Evolutionary conservation across 2,888 invertebrate species (phyloP).

Genomic region (Drosophila sordidula): DNA sequence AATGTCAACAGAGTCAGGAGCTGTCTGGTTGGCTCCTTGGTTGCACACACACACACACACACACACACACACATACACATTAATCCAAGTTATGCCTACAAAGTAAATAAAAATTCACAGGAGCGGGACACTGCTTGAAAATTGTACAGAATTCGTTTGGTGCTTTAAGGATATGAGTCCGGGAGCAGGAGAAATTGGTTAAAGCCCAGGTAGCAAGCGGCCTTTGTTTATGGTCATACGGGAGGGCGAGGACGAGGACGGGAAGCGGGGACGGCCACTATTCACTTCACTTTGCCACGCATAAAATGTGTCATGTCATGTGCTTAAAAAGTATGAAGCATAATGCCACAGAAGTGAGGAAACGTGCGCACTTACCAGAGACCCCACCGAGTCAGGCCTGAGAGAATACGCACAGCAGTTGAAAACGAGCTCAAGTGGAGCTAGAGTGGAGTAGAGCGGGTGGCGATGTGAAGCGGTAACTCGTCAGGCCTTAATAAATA

Average conservation of each 20-base stretch:
- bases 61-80: constrained; percentile 5
- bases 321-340: constrained; percentile 63
- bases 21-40: constrained; percentile 35
- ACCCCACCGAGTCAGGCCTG: constrained; percentile 5
- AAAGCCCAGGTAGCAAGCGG: constrained; percentile 40
- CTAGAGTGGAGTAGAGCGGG: constrained; percentile 11
- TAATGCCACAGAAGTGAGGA: constrained; percentile 53
- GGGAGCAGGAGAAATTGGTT: constrained; percentile 12
- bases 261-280: constrained; percentile 39
- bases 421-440: constrained; percentile 46
- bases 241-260: neutral
- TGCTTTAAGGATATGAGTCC: constrained; percentile 36
- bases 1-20: constrained; percentile 62
- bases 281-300: constrained; percentile 58
- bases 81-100: constrained; percentile 32
- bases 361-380: constrained; percentile 45
- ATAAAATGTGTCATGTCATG: constrained; percentile 71
- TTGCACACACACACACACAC: constrained; percentile 44
- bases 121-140: constrained; percentile 27
- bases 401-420: constrained; percentile 37
- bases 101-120: constrained; percentile 59
- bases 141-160: constrained; percentile 32
- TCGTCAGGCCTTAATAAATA: constrained; percentile 65
- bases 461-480: constrained; percentile 9
- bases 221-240: constrained; percentile 50